Evolutionary conservation across 2,797 vertebrate genomes (phyloP).

Genomic region (Crocodylus rhombifer): DNA sequence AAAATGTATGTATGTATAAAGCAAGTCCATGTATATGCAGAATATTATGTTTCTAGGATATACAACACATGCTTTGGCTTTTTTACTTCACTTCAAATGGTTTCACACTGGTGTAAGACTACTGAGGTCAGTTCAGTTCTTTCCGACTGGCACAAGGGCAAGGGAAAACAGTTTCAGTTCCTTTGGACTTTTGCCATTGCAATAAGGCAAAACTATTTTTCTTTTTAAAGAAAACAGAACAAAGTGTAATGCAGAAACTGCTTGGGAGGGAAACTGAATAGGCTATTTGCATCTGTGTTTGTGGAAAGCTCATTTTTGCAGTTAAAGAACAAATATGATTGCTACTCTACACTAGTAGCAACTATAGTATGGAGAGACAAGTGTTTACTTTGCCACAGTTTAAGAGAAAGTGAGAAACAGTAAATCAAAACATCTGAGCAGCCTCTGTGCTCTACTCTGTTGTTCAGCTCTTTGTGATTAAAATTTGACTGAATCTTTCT

Average conservation of each 20-base stretch:
- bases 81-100: neutral
- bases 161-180: neutral
- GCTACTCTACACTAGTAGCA: neutral
- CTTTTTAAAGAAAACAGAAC: neutral
- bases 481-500: constrained; percentile 2
- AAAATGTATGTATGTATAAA: too few relatives aligned
- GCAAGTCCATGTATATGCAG: too few relatives aligned
- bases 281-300: neutral
- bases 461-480: neutral
- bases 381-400: constrained; percentile 18
- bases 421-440: constrained; percentile 1
- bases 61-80: neutral
- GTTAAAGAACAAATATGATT: neutral
- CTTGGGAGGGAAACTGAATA: neutral
- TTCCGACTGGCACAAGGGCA: neutral
- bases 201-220: neutral
- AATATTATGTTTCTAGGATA: too few relatives aligned
- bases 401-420: neutral
- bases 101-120: neutral
- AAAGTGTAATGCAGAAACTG: neutral
- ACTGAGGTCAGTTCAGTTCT: neutral
- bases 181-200: neutral
- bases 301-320: neutral
- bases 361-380: neutral
- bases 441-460: neutral